A percentile compares a stretch with the other conserved stretches of the same genome.
Evolutionary conservation across 1,140 invertebrate genomes (phyloP).

Genomic region (Drosophila asahinai): DNA sequence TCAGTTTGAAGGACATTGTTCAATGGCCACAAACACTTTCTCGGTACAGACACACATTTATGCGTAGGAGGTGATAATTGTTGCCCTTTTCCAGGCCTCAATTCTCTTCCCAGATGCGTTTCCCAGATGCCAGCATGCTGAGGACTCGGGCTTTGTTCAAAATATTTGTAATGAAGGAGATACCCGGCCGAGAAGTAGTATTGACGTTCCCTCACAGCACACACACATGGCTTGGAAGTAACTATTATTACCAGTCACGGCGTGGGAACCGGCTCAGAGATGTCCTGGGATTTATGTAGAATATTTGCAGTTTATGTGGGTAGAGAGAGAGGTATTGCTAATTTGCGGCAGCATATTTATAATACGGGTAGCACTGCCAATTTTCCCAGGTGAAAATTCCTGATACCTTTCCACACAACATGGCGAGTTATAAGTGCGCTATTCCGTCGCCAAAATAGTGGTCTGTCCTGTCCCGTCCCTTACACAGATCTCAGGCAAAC

Average conservation of each 20-base stretch:
- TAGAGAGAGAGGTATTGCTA: neutral
- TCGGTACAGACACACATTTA: slow-evolving; percentile 17
- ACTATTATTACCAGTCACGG: slow-evolving; percentile 49
- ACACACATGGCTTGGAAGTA: slow-evolving; percentile 41
- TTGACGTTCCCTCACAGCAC: slow-evolving; percentile 26
- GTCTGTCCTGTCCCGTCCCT: slow-evolving; percentile 5
- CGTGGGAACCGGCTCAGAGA: slow-evolving; percentile 34
- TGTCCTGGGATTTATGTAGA: slow-evolving; percentile 10
- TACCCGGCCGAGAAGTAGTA: slow-evolving; percentile 21
- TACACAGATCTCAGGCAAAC: slow-evolving; percentile 11
- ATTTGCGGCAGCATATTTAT: slow-evolving; percentile 28
- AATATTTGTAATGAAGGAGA: slow-evolving; percentile 31
- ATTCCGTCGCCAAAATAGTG: slow-evolving; percentile 11
- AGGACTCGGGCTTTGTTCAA: slow-evolving; percentile 31
- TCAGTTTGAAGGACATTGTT: slow-evolving; percentile 27
- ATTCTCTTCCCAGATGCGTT: slow-evolving; percentile 31
- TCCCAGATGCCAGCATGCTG: slow-evolving; percentile 41
- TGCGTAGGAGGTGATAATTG: slow-evolving; percentile 50
- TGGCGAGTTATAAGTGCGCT: neutral
- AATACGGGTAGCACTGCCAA: slow-evolving; percentile 36
- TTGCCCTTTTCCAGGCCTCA: slow-evolving; percentile 28
- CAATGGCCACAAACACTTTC: slow-evolving; percentile 35
- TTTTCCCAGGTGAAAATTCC: slow-evolving; percentile 28
- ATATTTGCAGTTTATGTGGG: slow-evolving; percentile 23
- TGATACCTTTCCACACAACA: slow-evolving; percentile 6